Conservation (phyloP, 2,797 vertebrate genomes). For the Artibeus jamaicensis region DNA sequence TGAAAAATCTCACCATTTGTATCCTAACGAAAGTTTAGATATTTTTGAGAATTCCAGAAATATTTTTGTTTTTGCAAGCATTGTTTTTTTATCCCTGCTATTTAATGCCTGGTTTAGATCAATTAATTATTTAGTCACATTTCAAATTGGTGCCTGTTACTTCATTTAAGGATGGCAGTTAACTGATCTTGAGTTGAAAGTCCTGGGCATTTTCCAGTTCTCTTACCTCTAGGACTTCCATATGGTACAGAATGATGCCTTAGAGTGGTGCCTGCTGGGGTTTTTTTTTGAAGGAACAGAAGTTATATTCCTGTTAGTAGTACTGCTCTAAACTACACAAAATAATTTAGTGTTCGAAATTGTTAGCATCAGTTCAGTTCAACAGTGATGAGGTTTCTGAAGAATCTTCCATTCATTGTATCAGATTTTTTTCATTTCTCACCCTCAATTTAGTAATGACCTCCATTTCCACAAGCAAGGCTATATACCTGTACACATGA, state of each 20-base stretch:
- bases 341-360: neutral
- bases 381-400: constrained; percentile 46
- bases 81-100: neutral
- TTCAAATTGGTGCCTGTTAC: neutral
- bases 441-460: neutral
- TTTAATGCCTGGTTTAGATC: neutral
- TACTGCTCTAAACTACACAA: neutral
- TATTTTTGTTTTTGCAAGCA: neutral
- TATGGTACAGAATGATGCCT: neutral
- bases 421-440: constrained; percentile 45
- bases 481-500: neutral
- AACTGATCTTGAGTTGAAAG: neutral
- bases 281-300: neutral
- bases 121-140: neutral
- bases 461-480: neutral
- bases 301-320: neutral
- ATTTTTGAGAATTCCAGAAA: neutral
- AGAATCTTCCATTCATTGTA: constrained; percentile 49
- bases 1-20: neutral
- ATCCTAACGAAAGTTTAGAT: neutral
- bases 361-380: constrained; percentile 10
- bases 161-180: neutral
- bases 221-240: neutral
- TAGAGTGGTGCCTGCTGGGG: neutral
- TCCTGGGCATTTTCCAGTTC: neutral